Percentiles rank a stretch among this genome's conserved stretches.
Conservation (phyloP, 2,797 vertebrate species). For the Tenualosa thibaudeaui region DNA sequence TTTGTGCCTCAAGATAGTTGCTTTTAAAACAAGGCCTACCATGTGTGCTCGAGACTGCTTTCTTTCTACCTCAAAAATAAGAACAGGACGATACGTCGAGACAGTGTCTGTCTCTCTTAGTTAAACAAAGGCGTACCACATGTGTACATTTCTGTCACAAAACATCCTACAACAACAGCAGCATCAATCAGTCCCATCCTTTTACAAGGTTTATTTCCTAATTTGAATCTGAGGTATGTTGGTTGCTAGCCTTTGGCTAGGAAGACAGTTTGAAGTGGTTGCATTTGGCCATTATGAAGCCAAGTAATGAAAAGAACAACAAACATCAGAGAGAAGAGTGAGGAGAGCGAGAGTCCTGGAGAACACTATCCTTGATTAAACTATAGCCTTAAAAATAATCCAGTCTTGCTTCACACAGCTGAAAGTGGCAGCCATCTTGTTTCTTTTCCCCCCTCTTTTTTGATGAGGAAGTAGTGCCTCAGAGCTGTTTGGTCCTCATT, state of each 20-base stretch:
- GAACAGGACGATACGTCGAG: not conserved
- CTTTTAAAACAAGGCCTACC: not conserved
- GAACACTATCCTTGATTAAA: not conserved
- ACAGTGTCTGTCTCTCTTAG: not conserved
- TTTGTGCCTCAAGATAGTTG: not conserved
- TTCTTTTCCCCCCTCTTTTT: not conserved
- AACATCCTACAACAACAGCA: not conserved
- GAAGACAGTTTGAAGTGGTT: not conserved
- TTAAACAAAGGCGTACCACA: not conserved
- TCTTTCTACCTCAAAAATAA: not conserved
- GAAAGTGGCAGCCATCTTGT: not conserved
- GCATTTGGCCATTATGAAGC: not conserved
- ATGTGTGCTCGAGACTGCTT: not conserved
- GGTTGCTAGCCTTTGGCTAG: not conserved
- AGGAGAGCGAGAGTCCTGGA: not conserved
- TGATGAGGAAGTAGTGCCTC: slow-evolving; percentile 20
- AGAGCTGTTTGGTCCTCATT: slow-evolving; percentile 24
- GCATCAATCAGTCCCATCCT: not conserved
- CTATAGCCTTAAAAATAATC: not conserved
- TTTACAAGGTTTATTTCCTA: not conserved
- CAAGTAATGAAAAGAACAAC: not conserved
- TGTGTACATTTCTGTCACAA: slow-evolving; percentile 1
- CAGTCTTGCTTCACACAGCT: not conserved
- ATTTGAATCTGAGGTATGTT: not conserved
- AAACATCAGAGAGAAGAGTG: not conserved